Evolutionary conservation across 1,140 invertebrate species (phyloP).

Genomic region (Drosophila repleta): DNA sequence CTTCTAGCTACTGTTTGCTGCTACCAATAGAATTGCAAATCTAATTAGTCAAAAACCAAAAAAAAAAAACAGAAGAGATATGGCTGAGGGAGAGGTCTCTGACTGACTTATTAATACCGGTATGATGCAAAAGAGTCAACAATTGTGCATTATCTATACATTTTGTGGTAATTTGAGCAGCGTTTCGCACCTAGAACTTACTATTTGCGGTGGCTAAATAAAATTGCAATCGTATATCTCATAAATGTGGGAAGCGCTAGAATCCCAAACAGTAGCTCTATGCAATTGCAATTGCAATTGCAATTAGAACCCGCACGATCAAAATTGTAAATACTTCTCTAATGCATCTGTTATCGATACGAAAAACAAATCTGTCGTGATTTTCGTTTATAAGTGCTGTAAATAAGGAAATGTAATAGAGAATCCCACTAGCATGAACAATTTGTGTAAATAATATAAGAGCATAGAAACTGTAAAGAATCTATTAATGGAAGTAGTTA

Average conservation of each 20-base stretch:
- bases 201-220: constrained; percentile 71
- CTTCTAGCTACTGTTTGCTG: constrained; percentile 49
- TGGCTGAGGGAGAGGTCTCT: neutral
- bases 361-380: constrained; percentile 38
- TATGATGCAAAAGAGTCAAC: constrained; percentile 74
- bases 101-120: constrained; percentile 62
- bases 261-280: constrained; percentile 29
- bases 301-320: constrained; percentile 39
- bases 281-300: constrained; percentile 25
- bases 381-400: constrained; percentile 19
- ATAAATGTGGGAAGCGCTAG: constrained; percentile 26
- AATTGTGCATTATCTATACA: constrained; percentile 69
- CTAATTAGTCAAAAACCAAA: constrained; percentile 67
- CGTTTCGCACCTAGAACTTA: constrained; percentile 63
- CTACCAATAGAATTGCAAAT: constrained; percentile 70
- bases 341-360: constrained; percentile 21
- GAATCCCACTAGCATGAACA: neutral
- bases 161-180: constrained; percentile 73
- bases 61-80: neutral
- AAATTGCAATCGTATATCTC: constrained; percentile 49
- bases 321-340: constrained; percentile 31
- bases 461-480: neutral
- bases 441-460: neutral
- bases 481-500: neutral
- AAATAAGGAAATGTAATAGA: constrained; percentile 4